phyloP scores from a whole-genome alignment of 2,113 vertebrate genomes.

The Pelmatolapia mariae region DNA sequence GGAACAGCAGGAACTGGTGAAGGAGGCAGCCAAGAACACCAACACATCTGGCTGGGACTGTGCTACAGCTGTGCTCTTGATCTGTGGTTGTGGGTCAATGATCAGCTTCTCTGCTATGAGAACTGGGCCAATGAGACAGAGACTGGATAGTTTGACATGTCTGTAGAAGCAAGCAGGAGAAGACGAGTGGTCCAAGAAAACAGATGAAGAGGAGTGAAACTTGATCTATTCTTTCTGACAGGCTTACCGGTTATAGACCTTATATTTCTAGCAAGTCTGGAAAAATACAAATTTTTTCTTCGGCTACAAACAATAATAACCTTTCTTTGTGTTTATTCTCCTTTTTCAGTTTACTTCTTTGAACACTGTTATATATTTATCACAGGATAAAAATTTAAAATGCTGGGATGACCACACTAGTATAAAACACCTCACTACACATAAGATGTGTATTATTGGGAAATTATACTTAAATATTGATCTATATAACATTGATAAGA shows the following conservation, averaged over 20 bases:
- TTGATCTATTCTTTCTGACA: background rate
- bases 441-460: background rate
- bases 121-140: background rate
- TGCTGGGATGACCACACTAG: background rate
- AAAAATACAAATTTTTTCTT: background rate
- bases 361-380: background rate
- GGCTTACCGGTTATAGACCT: background rate
- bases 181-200: background rate
- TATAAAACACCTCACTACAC: background rate
- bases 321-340: background rate
- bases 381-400: background rate
- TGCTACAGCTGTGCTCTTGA: slow-evolving; percentile 12
- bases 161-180: background rate
- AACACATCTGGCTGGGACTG: slow-evolving; percentile 29
- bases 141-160: background rate
- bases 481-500: background rate
- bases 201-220: background rate
- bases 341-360: background rate
- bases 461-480: background rate
- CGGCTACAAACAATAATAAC: background rate
- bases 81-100: slow-evolving; percentile 30
- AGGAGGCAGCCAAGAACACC: background rate
- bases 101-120: background rate
- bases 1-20: background rate
- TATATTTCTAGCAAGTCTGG: background rate